Percentiles rank a stretch among this genome's conserved stretches.
phyloP scores from a whole-genome alignment of 2,797 vertebrate species.

The Coregonus sp. region DNA sequence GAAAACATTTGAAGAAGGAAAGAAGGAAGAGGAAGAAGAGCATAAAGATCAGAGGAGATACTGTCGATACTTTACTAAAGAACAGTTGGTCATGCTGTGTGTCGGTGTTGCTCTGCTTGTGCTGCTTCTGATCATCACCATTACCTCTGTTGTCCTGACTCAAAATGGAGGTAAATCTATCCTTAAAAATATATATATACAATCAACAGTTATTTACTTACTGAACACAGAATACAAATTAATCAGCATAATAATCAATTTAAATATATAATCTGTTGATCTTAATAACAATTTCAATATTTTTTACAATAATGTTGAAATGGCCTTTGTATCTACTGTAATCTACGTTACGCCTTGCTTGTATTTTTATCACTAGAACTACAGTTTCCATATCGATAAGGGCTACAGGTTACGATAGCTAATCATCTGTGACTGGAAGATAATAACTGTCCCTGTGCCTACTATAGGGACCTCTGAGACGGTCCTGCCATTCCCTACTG shows the following conservation, averaged over 20 bases:
- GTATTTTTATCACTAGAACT: not conserved
- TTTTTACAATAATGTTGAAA: not conserved
- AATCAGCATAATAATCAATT: too few relatives aligned
- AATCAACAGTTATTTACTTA: not conserved
- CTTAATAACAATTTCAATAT: not conserved
- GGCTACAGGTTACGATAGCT: not conserved
- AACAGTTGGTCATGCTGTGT: constrained; percentile 47
- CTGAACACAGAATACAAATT: not conserved
- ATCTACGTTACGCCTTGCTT: not conserved
- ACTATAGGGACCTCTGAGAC: constrained; percentile 29
- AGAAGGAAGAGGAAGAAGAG: constrained; percentile 19
- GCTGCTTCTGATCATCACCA: constrained; percentile 45
- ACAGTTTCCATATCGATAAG: not conserved
- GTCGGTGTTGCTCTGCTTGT: constrained; percentile 43
- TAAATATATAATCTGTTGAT: too few relatives aligned
- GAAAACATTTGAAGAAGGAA: constrained; percentile 11
- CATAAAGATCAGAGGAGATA: constrained; percentile 18
- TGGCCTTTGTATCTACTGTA: not conserved
- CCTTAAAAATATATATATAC: not conserved
- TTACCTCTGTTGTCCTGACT: constrained; percentile 48
- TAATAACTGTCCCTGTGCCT: not conserved
- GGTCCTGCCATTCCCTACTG: constrained; percentile 57
- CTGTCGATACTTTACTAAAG: constrained; percentile 47
- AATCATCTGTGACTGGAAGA: not conserved
- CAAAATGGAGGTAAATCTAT: constrained; percentile 42